These are phyloP conservation scores for Ametastegia equiseti DNA, from an alignment of 2,888 invertebrate species.

Conservation along the genomic window DNA sequence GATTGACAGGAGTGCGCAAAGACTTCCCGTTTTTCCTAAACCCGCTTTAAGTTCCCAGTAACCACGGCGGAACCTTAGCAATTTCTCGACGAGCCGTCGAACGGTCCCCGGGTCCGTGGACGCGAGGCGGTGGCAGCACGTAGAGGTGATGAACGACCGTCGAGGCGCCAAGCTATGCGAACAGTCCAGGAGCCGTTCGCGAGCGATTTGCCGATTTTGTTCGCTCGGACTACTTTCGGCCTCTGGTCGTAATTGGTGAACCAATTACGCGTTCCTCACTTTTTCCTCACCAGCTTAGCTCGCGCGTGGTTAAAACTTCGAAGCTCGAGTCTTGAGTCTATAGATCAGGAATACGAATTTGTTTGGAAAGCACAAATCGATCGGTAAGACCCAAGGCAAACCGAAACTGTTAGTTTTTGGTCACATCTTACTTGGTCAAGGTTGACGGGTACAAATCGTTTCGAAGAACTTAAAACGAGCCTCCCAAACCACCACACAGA, in stretches of 20 bases:
- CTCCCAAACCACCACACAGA: conserved; percentile 15
- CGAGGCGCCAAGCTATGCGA: conserved; percentile 71
- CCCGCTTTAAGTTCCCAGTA: conserved; percentile 69
- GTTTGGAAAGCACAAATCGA: conserved; percentile 52
- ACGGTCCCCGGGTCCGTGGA: conserved; percentile 47
- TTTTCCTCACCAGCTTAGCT: conserved; percentile 4
- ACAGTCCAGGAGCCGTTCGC: conserved; percentile 46
- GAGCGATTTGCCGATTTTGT: conserved; percentile 48
- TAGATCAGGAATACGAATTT: conserved; percentile 47
- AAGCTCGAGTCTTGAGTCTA: neutral
- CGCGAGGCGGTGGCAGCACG: conserved; percentile 50
- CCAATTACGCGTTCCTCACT: conserved; percentile 42
- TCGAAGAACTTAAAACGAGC: neutral
- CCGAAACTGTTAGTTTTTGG: conserved; percentile 59
- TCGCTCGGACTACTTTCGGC: conserved; percentile 44
- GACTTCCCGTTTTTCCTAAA: conserved; percentile 72
- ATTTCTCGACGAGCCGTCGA: conserved; percentile 50
- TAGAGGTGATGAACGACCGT: conserved; percentile 66
- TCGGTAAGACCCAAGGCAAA: conserved; percentile 51
- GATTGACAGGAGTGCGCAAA: conserved; percentile 72
- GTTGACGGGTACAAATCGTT: conserved; percentile 33
- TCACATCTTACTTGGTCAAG: conserved; percentile 25
- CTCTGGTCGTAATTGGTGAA: conserved; percentile 42
- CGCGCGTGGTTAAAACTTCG: conserved; percentile 11
- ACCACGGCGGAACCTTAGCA: conserved; percentile 58